These are phyloP conservation scores for Colletes collaris DNA, from an alignment of 2,888 invertebrate genomes.

Conservation along the genomic window DNA sequence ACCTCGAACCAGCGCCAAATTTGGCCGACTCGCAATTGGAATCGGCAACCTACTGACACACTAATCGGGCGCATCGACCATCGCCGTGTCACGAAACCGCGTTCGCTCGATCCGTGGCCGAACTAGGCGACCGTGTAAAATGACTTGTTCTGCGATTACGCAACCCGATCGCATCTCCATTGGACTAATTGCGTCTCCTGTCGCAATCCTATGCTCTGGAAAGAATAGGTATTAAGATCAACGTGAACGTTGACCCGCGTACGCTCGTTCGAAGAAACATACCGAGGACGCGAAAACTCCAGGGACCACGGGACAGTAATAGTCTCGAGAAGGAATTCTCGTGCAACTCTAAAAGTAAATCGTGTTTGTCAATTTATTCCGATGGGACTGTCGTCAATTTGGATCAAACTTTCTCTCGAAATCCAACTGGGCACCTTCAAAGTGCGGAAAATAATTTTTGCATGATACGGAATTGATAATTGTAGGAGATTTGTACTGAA, in stretches of 20 bases:
- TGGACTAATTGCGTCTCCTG: constrained; percentile 31
- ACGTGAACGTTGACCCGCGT: constrained; percentile 3
- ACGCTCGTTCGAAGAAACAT: not conserved
- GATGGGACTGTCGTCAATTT: too few species aligned
- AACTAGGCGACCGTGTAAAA: constrained; percentile 53
- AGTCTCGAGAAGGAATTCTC: too few species aligned
- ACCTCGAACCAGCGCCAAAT: constrained; percentile 72
- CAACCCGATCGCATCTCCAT: constrained; percentile 29
- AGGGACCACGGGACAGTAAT: too few species aligned
- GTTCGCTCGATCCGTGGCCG: constrained; percentile 28
- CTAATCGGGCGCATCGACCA: constrained; percentile 61
- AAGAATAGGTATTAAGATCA: constrained; percentile 32
- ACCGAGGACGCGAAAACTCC: too few species aligned
- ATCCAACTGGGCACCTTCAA: too few species aligned
- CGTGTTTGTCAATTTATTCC: too few species aligned
- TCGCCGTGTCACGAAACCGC: constrained; percentile 55
- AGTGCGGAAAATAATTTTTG: too few species aligned
- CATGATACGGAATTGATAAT: too few species aligned
- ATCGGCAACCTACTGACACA: constrained; percentile 78
- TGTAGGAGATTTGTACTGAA: too few species aligned
- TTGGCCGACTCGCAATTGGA: constrained; percentile 74
- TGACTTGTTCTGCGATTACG: constrained; percentile 34
- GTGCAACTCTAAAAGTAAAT: too few species aligned
- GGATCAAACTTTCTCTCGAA: too few species aligned
- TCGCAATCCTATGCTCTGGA: constrained; percentile 21